Percentiles rank a stretch among this genome's conserved stretches.
phyloP scores from a whole-genome alignment of 2,113 vertebrate species.

The Suncus etruscus region DNA sequence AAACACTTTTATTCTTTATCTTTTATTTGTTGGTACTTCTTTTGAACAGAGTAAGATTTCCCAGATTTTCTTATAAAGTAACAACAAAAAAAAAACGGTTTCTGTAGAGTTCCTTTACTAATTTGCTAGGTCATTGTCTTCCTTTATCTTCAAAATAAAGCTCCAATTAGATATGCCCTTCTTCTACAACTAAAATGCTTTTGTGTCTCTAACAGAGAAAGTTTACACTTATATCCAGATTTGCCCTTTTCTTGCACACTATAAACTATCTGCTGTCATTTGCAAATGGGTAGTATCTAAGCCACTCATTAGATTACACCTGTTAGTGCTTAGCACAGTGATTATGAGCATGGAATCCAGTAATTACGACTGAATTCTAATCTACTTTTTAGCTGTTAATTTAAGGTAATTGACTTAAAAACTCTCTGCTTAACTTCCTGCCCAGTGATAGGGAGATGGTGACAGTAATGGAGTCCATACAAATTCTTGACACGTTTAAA shows the following conservation, averaged over 20 bases:
- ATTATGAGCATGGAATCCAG: neutral
- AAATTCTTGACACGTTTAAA: neutral
- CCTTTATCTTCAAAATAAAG: neutral
- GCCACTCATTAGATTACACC: slow-evolving; percentile 8
- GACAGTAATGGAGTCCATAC: neutral
- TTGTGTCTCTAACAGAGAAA: neutral
- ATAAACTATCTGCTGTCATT: neutral
- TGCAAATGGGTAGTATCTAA: neutral
- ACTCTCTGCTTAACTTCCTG: slow-evolving; percentile 6
- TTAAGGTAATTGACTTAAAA: slow-evolving; percentile 58
- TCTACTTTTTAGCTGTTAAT: slow-evolving; percentile 39
- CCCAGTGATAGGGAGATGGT: neutral
- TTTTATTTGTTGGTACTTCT: no score
- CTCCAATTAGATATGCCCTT: neutral
- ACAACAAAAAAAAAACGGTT: neutral
- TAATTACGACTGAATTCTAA: slow-evolving; percentile 35
- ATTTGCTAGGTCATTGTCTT: neutral
- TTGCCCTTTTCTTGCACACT: neutral
- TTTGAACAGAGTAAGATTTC: neutral
- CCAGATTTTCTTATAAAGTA: neutral
- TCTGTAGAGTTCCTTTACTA: neutral
- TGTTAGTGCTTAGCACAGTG: slow-evolving; percentile 8
- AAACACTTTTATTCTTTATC: neutral
- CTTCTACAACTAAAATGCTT: neutral
- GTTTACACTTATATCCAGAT: neutral